A percentile compares a stretch with the other conserved stretches of the same genome.
These are phyloP conservation scores for Crotalus helleri DNA, from an alignment of 2,113 vertebrate species.

Conservation along the genomic window DNA sequence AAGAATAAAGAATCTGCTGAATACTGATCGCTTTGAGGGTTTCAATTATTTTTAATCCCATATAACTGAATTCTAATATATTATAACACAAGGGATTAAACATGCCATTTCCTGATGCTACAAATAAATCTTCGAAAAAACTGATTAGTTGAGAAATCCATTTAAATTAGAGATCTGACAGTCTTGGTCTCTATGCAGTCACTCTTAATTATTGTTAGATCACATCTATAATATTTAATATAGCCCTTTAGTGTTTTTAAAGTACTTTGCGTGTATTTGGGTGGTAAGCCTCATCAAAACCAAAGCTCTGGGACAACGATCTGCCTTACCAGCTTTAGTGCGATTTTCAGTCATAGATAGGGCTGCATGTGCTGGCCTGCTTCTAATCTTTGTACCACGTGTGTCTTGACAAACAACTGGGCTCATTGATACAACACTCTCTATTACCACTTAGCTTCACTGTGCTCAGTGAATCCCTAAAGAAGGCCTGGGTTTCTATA, in stretches of 20 bases:
- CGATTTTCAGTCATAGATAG: neutral
- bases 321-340: neutral
- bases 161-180: slow-evolving; percentile 4
- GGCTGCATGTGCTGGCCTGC: neutral
- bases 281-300: neutral
- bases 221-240: neutral
- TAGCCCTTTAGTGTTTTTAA: neutral
- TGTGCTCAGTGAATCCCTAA: neutral
- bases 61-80: slow-evolving; percentile 35
- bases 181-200: neutral
- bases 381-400: neutral
- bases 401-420: neutral
- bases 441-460: neutral
- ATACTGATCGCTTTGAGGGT: slow-evolving; percentile 20
- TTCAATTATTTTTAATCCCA: slow-evolving; percentile 8
- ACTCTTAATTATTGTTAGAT: neutral
- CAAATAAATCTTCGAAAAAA: slow-evolving; percentile 35
- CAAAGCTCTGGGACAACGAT: neutral
- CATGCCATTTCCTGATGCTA: slow-evolving; percentile 20
- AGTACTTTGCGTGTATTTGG: neutral
- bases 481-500: neutral
- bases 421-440: neutral
- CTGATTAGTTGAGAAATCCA: slow-evolving; percentile 18
- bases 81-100: slow-evolving; percentile 20
- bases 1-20: slow-evolving; percentile 38